Percentiles rank a stretch among this genome's conserved stretches.
These are phyloP conservation scores for Drosophila truncata DNA, from an alignment of 1,140 invertebrate genomes.

Conservation along the genomic window DNA sequence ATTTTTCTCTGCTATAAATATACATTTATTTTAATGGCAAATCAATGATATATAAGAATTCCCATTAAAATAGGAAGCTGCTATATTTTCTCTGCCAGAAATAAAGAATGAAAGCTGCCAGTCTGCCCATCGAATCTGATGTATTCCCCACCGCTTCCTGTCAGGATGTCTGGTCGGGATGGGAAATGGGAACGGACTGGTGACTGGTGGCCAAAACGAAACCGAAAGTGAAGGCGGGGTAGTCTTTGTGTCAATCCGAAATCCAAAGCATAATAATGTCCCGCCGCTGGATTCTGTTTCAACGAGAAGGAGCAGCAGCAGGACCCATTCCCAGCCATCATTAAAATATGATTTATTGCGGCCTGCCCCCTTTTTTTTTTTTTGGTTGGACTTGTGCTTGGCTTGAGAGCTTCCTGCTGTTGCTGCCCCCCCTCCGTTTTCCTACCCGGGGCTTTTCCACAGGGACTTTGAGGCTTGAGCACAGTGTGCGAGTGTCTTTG, in stretches of 20 bases:
- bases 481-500: conserved; percentile 8
- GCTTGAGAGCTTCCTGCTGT: conserved; percentile 37
- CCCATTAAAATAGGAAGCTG: not conserved
- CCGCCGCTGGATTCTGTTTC: conserved; percentile 65
- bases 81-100: conserved; percentile 2
- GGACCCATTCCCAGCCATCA: conserved; percentile 72
- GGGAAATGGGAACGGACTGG: conserved; percentile 16
- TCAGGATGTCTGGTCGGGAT: conserved; percentile 30
- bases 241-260: conserved; percentile 55
- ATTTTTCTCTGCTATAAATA: not conserved
- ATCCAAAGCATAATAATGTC: conserved; percentile 58
- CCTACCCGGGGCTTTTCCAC: conserved; percentile 36
- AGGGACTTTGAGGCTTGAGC: conserved; percentile 28
- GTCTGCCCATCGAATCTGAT: conserved; percentile 50
- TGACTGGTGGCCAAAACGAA: conserved; percentile 6
- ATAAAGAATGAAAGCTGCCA: conserved; percentile 16
- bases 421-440: conserved; percentile 5
- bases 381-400: conserved; percentile 48
- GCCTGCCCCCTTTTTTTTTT: conserved; percentile 16
- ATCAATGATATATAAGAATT: not conserved
- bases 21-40: conserved; percentile 1
- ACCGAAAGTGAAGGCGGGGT: conserved; percentile 17
- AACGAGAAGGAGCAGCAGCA: conserved; percentile 22
- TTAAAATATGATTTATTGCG: conserved; percentile 80
- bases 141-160: conserved; percentile 63